These are phyloP conservation scores for Ornithorhynchus anatinus DNA, from an alignment of 2,113 vertebrate genomes.

Conservation along the genomic window DNA sequence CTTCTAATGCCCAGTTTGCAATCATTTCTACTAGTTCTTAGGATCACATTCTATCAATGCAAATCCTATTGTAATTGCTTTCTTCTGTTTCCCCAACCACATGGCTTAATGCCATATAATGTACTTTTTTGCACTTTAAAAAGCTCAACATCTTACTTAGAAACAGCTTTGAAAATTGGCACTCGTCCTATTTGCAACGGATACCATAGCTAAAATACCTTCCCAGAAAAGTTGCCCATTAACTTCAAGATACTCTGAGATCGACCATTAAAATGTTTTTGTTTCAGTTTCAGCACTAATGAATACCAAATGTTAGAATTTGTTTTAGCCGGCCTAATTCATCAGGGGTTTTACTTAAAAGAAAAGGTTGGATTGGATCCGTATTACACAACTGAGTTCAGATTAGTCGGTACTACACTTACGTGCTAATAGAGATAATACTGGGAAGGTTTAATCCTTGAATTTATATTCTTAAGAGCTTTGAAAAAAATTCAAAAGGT, in stretches of 20 bases:
- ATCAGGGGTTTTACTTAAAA: conserved; percentile 64
- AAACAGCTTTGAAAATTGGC: conserved; percentile 67
- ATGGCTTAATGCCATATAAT: conserved; percentile 6
- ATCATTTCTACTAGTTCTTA: conserved; percentile 16
- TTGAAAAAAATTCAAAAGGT: conserved; percentile 54
- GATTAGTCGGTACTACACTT: conserved; percentile 30
- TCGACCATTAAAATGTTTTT: conserved; percentile 77
- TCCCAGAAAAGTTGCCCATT: conserved; percentile 66
- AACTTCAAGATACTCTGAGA: conserved; percentile 75
- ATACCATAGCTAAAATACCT: conserved; percentile 72
- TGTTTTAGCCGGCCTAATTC: conserved; percentile 65
- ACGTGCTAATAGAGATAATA: conserved; percentile 23
- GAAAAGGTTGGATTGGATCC: conserved; percentile 50
- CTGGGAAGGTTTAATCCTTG: conserved; percentile 44
- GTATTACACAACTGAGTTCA: conserved; percentile 52
- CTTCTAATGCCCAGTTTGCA: neutral
- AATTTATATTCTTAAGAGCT: conserved; percentile 32
- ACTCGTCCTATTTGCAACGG: conserved; percentile 67
- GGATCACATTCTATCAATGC: conserved; percentile 11
- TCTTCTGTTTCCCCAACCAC: conserved; percentile 26
- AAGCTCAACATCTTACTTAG: conserved; percentile 54
- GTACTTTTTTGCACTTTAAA: conserved; percentile 42
- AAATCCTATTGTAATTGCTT: conserved; percentile 29
- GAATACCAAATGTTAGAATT: conserved; percentile 74
- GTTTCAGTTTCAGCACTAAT: conserved; percentile 73